Evolutionary conservation across 2,113 vertebrate species (phyloP), one percentile per base, ranked within the genome.

Genomic region (Myiozetetes cayanensis): DNA sequence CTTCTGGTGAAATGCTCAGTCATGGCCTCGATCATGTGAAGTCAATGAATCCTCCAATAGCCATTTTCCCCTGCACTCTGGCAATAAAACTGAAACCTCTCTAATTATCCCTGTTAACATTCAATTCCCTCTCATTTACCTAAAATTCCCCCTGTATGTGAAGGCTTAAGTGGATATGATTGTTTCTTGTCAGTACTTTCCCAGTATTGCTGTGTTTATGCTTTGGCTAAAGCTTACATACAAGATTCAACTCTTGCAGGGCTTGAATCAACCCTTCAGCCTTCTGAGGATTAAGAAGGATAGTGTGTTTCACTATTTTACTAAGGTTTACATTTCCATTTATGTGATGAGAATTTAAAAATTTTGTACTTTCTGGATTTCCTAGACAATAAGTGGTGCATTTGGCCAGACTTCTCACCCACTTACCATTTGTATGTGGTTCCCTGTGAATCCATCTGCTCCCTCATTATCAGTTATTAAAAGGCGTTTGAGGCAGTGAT

Each of bases 381-480:
- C 37, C 30, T 15, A 14, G 56, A 31, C 55, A 61, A 2, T 24
- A 50, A 73, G 55, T 3, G 35, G 39, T 68, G 19, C 66, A 20
- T 80, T 92, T 88, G 79, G 49, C 68, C 44, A 28, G 86, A 81
- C 33, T 65, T 88, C 18, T 61, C 52, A 52, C 46, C 4, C 46
- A 18, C 37, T 90, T 28, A 21, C 9, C 53, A 22, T 74, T 74
- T 10, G 30, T 33, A n/a, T 84, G 65, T 83, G 70, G 68, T 31
- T 94, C 56, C 49, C 75, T 63, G 55, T 52, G 83, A 93, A 67
- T 86, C 85, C 88, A 90, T 93, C 92, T 91, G 90, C 78, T 93
- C 59, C 59, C 39, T 96, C 67, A 47, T 96, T 75, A 80, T 88
- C 68, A 72, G 88, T 84, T 85, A 81, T 90, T 96, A 95, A 89